Percentiles rank a stretch among this genome's conserved stretches.
These are phyloP conservation scores for Euwallacea fornicatus DNA, from an alignment of 1,140 invertebrate species.

Conservation along the genomic window DNA sequence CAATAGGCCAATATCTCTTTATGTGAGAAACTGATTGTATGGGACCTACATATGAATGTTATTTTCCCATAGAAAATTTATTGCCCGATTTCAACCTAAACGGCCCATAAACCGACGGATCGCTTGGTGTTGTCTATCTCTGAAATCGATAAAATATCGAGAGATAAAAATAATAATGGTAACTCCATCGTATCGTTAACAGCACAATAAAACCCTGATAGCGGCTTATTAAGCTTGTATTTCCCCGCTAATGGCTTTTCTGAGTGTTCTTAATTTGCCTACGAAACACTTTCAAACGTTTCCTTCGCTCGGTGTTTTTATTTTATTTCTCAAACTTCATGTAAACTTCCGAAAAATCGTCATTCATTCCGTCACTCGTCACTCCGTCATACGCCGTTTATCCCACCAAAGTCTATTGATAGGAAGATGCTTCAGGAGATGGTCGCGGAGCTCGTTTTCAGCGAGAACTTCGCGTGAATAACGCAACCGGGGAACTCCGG, in stretches of 20 bases:
- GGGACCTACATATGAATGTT: background rate
- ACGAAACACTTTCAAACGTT: no score
- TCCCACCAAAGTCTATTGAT: no score
- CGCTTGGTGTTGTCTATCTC: background rate
- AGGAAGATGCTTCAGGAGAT: no score
- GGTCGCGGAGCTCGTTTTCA: no score
- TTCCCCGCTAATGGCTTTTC: conserved; percentile 13
- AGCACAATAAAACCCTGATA: conserved; percentile 10
- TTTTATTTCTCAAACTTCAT: no score
- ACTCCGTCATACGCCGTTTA: no score
- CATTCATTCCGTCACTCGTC: no score
- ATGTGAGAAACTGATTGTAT: background rate
- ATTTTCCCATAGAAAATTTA: background rate
- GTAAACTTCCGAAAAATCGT: no score
- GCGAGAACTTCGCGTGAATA: no score
- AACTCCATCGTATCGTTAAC: conserved; percentile 5
- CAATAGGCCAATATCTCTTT: background rate
- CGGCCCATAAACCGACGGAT: background rate
- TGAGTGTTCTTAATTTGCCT: background rate
- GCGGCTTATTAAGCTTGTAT: conserved; percentile 8
- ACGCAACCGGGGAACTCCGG: no score
- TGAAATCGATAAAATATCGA: background rate
- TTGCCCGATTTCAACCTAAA: background rate
- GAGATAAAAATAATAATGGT: conserved; percentile 15
- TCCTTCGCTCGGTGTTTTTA: no score